Conservation (phyloP, 1,140 invertebrate genomes). For the Pantala flavescens region DNA sequence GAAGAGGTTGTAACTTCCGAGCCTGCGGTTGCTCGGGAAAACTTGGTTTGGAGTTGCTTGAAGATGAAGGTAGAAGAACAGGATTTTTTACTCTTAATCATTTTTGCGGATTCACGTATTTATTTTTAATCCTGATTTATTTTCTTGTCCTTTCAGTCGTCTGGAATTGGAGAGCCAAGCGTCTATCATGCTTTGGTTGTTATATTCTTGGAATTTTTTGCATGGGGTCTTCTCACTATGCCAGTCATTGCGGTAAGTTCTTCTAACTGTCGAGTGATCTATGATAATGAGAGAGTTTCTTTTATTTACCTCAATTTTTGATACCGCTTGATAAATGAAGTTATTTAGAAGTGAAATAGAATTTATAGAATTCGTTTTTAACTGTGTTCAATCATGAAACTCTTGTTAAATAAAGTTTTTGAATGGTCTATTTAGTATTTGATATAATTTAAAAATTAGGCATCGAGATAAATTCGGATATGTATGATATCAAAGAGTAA, state of each 20-base stretch:
- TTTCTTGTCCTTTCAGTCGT: conserved; percentile 48
- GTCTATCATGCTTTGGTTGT: conserved; percentile 97
- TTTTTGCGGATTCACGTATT: no score
- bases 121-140: no score
- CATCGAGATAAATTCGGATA: no score
- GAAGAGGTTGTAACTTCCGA: background rate
- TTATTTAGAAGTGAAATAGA: no score
- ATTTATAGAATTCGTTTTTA: no score
- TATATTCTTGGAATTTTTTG: conserved; percentile 99
- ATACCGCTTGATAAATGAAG: no score
- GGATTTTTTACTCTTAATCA: no score
- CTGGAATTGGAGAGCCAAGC: conserved; percentile 84
- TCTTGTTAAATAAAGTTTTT: no score
- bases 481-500: no score
- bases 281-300: conserved; percentile 12
- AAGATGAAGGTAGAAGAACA: background rate
- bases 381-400: no score
- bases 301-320: conserved; percentile 24
- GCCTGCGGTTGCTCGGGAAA: background rate
- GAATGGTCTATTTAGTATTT: no score
- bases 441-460: no score
- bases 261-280: background rate
- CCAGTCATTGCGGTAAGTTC: conserved; percentile 87
- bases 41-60: background rate
- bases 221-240: conserved; percentile 96